These are phyloP conservation scores for Stenchaetothrips biformis DNA, from an alignment of 2,888 invertebrate species.

Conservation along the genomic window DNA sequence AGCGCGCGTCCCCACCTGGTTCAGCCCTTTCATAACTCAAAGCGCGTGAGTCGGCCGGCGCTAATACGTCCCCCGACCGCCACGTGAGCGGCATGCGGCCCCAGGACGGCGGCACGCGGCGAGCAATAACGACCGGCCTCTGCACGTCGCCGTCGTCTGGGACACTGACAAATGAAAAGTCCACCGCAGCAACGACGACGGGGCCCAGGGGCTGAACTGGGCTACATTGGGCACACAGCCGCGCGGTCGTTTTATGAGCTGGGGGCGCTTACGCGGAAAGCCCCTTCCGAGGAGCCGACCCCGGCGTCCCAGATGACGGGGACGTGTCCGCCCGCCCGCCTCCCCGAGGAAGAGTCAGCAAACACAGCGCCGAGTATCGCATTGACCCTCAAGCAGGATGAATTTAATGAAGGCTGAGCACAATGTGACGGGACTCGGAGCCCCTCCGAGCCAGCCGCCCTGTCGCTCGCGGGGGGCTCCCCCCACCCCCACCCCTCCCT, in stretches of 20 bases:
- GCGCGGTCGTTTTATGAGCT: too few relatives aligned
- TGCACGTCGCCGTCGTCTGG: background rate
- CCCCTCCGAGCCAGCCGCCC: background rate
- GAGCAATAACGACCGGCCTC: background rate
- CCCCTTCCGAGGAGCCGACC: background rate
- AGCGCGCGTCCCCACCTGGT: too few relatives aligned
- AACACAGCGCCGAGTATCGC: too few relatives aligned
- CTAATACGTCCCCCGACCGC: too few relatives aligned
- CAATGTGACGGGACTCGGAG: background rate
- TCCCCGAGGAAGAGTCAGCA: background rate
- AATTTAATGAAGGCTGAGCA: background rate
- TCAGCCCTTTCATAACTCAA: too few relatives aligned
- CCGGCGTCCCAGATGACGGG: background rate
- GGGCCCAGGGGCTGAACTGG: too few relatives aligned
- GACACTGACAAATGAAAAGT: conserved; percentile 21
- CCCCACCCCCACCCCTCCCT: background rate
- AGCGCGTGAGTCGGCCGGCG: too few relatives aligned
- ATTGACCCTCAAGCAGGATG: background rate
- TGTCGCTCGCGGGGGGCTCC: background rate
- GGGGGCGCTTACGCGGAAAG: too few relatives aligned
- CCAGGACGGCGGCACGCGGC: too few relatives aligned
- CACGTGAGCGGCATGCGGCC: too few relatives aligned
- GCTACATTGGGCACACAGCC: too few relatives aligned
- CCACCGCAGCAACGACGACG: background rate
- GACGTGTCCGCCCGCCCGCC: background rate